phyloP scores from a whole-genome alignment of 2,797 vertebrate species.

The Enteromius afrohamiltoni region DNA sequence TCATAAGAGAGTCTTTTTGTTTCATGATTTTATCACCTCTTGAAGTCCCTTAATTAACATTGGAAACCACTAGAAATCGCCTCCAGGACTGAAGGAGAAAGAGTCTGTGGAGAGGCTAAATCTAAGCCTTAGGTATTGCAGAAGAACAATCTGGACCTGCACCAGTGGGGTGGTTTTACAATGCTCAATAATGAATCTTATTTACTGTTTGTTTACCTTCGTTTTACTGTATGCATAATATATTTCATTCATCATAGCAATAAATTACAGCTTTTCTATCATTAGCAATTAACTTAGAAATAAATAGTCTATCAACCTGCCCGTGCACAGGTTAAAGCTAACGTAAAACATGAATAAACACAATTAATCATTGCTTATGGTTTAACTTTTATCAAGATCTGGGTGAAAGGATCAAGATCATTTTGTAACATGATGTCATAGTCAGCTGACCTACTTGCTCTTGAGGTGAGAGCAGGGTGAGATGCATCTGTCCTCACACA shows the following conservation, averaged over 20 bases:
- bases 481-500: neutral
- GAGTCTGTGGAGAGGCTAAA: neutral
- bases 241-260: neutral
- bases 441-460: neutral
- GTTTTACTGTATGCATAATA: neutral
- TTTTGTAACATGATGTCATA: neutral
- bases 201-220: constrained; percentile 41
- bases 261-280: neutral
- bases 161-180: neutral
- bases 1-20: neutral
- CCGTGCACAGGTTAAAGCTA: neutral
- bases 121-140: constrained; percentile 25
- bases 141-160: constrained; percentile 26
- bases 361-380: neutral
- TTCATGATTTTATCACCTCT: neutral
- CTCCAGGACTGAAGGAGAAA: neutral
- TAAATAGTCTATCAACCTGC: neutral
- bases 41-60: neutral
- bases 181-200: neutral
- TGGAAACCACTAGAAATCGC: constrained; percentile 50
- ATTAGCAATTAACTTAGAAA: neutral
- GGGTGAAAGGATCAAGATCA: neutral
- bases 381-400: neutral
- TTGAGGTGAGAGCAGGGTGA: neutral
- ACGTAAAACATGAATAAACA: constrained; percentile 6